Evolutionary conservation across 2,113 vertebrate species (phyloP).

Genomic region (Anoplopoma fimbria): DNA sequence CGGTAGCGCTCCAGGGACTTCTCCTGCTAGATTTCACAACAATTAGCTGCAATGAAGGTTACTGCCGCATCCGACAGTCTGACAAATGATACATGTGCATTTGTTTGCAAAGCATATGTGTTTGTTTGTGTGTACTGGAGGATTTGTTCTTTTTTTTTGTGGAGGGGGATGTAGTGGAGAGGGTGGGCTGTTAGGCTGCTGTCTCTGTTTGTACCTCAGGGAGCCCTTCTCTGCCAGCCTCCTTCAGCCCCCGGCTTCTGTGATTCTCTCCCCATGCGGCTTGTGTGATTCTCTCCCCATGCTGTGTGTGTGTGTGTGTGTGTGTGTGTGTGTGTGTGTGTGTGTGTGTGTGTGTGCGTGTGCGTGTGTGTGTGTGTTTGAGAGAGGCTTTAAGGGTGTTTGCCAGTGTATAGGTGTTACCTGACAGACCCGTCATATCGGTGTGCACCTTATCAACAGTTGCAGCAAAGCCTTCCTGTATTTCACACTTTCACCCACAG

Average conservation of each 20-base stretch:
- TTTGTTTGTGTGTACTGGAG: conserved; percentile 52
- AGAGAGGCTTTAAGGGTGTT: conserved; percentile 37
- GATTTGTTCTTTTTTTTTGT: conserved; percentile 28
- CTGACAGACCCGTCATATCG: conserved; percentile 58
- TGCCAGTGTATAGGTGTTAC: conserved; percentile 53
- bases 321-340: conserved; percentile 30
- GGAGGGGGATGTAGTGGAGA: neutral
- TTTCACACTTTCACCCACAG: conserved; percentile 50
- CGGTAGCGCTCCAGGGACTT: conserved; percentile 42
- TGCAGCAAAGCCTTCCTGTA: conserved; percentile 56
- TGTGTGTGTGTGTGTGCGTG: conserved; percentile 10
- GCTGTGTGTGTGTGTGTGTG: conserved; percentile 20
- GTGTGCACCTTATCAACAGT: conserved; percentile 50
- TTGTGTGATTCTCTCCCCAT: conserved; percentile 25
- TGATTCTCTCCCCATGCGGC: conserved; percentile 26
- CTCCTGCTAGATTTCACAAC: conserved; percentile 59
- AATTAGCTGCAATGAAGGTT: conserved; percentile 66
- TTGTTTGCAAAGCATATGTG: conserved; percentile 58
- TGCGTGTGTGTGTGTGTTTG: conserved; percentile 21
- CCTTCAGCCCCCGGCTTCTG: conserved; percentile 52
- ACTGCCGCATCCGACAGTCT: conserved; percentile 24
- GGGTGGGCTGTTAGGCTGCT: conserved; percentile 32
- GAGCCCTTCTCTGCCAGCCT: conserved; percentile 56
- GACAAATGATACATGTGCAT: conserved; percentile 52
- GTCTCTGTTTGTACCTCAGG: conserved; percentile 61